These are phyloP conservation scores for Leptinotarsa tumamoca DNA, from an alignment of 2,888 invertebrate genomes.

Conservation along the genomic window DNA sequence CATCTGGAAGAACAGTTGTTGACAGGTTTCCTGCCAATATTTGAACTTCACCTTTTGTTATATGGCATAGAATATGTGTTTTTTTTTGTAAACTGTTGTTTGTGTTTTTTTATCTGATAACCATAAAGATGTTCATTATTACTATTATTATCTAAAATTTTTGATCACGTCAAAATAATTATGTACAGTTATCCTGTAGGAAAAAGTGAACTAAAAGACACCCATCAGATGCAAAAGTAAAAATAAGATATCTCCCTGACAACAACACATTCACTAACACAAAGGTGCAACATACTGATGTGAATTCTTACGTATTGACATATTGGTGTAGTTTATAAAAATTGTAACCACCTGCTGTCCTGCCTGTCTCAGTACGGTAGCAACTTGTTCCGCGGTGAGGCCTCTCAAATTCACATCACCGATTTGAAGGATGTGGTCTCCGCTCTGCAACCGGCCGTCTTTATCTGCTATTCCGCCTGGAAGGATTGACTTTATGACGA, in stretches of 20 bases:
- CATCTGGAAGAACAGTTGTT: no score
- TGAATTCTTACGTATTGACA: conserved; percentile 81
- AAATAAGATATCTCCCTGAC: conserved; percentile 19
- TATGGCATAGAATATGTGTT: no score
- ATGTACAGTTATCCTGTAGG: neutral
- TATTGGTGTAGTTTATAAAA: conserved; percentile 66
- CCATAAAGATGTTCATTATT: no score
- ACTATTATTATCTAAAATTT: neutral
- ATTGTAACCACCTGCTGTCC: conserved; percentile 67
- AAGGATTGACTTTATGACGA: conserved; percentile 97
- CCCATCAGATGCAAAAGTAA: conserved; percentile 7
- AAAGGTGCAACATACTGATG: conserved; percentile 65
- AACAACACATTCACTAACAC: conserved; percentile 39
- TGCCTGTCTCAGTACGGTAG: conserved; percentile 80
- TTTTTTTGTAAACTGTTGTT: no score
- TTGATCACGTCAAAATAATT: neutral
- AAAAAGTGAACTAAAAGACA: neutral
- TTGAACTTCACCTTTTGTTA: no score
- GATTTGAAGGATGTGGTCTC: conserved; percentile 97
- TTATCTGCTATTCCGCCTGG: conserved; percentile 96
- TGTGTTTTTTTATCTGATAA: no score
- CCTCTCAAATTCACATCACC: conserved; percentile 95
- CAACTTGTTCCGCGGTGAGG: conserved; percentile 96
- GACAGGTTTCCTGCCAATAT: no score
- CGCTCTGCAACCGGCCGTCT: conserved; percentile 83